These are phyloP conservation scores for Trypoxylus dichotomus DNA, from an alignment of 1,140 invertebrate genomes.

Conservation along the genomic window DNA sequence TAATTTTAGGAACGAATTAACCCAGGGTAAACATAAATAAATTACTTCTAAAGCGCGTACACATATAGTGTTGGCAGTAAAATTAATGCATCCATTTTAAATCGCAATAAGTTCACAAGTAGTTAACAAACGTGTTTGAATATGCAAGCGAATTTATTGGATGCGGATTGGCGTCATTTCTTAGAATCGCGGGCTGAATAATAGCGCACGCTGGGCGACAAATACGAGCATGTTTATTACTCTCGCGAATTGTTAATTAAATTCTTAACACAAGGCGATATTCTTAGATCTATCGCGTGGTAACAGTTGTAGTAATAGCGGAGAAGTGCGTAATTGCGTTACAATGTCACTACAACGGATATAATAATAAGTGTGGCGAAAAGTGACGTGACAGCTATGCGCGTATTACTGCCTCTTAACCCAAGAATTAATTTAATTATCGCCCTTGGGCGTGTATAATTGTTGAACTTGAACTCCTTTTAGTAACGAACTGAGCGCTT, in stretches of 20 bases:
- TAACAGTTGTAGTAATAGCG: background rate
- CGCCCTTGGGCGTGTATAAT: background rate
- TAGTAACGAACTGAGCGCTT: background rate
- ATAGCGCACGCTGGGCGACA: background rate
- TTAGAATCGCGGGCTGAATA: background rate
- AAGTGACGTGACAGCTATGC: background rate
- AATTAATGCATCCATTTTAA: background rate
- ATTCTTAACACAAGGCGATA: background rate
- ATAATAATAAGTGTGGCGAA: background rate
- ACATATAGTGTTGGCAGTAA: background rate
- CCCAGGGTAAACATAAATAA: background rate
- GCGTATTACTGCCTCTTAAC: background rate
- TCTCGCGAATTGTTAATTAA: background rate
- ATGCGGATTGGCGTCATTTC: slow-evolving; percentile 12
- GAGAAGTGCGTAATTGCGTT: background rate
- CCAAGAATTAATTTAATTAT: background rate
- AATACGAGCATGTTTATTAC: background rate
- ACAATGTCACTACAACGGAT: background rate
- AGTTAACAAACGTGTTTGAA: background rate
- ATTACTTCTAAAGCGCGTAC: background rate
- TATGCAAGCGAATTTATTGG: slow-evolving; percentile 22
- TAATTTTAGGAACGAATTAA: background rate
- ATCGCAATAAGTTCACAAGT: background rate
- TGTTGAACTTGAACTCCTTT: slow-evolving; percentile 20
- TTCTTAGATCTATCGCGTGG: slow-evolving; percentile 19